Conservation (phyloP, 2,113 vertebrate genomes). For the Tyrannus savana region DNA sequence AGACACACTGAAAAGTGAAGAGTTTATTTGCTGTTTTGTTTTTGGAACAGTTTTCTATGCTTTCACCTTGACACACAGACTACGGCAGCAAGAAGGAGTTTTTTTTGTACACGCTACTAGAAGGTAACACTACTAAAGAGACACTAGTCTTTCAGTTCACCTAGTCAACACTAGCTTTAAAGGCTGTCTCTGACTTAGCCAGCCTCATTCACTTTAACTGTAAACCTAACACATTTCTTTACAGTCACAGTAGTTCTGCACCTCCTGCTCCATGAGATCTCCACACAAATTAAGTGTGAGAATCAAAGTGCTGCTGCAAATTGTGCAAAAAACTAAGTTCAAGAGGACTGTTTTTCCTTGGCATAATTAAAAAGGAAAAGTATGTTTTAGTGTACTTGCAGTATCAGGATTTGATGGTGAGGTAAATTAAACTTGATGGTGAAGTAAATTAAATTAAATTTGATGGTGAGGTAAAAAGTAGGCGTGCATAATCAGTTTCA, state of each 20-base stretch:
- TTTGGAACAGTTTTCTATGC: background rate
- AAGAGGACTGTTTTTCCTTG: background rate
- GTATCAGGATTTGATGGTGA: background rate
- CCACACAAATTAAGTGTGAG: background rate
- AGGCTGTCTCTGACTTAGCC: background rate
- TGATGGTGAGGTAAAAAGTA: background rate
- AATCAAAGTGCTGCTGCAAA: background rate
- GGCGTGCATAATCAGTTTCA: background rate
- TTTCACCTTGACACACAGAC: background rate
- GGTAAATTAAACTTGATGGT: background rate
- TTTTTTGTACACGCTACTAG: background rate
- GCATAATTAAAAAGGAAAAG: background rate
- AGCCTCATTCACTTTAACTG: background rate
- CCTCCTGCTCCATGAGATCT: background rate
- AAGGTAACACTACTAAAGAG: background rate
- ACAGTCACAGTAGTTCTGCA: background rate
- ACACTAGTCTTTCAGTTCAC: background rate
- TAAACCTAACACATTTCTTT: background rate
- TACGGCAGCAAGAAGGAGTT: accelerated
- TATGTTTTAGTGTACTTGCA: background rate
- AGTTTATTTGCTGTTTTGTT: background rate
- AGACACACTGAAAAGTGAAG: background rate
- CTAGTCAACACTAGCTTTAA: background rate
- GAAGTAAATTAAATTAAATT: background rate
- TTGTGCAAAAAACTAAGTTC: background rate